A percentile compares a stretch with the other conserved stretches of the same genome.
These are phyloP conservation scores for Taxidea taxus DNA, from an alignment of 2,113 vertebrate genomes.

Conservation along the genomic window DNA sequence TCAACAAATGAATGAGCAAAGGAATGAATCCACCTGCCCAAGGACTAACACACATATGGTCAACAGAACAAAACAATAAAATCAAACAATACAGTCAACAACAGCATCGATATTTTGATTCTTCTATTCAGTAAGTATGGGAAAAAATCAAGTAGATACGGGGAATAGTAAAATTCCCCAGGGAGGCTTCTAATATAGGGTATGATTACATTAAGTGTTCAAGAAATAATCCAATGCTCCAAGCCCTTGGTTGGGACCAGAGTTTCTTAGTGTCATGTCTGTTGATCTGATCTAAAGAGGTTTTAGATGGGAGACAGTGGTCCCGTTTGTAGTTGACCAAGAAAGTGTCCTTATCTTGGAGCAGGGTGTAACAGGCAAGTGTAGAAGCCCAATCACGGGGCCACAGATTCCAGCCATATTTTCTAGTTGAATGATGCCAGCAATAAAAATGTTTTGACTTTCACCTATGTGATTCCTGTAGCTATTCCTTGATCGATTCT, in stretches of 20 bases:
- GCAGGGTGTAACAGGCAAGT: neutral
- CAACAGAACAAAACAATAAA: neutral
- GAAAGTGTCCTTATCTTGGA: neutral
- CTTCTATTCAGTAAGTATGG: neutral
- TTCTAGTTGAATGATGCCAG: neutral
- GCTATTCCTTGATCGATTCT: neutral
- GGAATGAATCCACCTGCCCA: neutral
- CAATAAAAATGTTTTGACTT: neutral
- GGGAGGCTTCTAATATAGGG: neutral
- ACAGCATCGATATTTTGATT: neutral
- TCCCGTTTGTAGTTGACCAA: neutral
- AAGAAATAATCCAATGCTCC: neutral
- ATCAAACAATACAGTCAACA: no score
- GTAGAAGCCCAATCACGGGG: neutral
- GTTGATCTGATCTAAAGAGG: neutral
- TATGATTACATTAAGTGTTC: neutral
- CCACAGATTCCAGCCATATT: neutral
- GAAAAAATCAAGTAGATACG: neutral
- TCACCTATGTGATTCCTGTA: neutral
- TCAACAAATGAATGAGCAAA: neutral
- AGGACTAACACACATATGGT: rapidly evolving
- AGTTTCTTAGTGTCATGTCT: neutral
- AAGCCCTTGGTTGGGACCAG: neutral
- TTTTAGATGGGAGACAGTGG: neutral
- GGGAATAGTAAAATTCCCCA: neutral